Percentiles rank a stretch among this genome's conserved stretches.
Evolutionary conservation across 92 coral and sea anemone species (phyloP).

Genomic region (Diadumene lineata): DNA sequence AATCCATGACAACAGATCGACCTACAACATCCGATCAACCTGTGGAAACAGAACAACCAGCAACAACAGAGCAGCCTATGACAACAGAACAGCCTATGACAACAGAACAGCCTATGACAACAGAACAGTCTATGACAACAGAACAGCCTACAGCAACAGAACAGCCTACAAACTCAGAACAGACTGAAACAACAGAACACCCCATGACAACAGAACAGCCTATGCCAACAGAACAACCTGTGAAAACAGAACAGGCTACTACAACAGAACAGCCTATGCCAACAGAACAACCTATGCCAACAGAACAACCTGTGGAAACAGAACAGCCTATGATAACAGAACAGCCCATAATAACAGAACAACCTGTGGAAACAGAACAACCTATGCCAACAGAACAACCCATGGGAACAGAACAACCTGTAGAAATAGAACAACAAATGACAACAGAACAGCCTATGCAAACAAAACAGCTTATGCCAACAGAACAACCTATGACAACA

Average conservation of each 20-base stretch:
- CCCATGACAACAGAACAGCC: not conserved
- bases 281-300: conserved; percentile 26
- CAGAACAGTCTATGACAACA: conserved; percentile 15
- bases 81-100: not conserved
- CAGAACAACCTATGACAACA: not conserved
- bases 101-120: conserved; percentile 8
- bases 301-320: conserved; percentile 32
- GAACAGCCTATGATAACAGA: conserved; percentile 48
- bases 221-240: not conserved
- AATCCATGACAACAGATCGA: conserved; percentile 20
- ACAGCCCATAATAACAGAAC: conserved; percentile 15
- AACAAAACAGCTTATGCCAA: not conserved
- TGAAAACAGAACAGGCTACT: conserved; percentile 20
- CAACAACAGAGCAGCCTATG: not conserved
- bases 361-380: conserved; percentile 28
- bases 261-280: conserved; percentile 22
- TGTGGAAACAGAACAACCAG: not conserved
- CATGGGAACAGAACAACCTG: not conserved
- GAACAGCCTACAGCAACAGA: not conserved
- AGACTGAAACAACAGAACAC: not conserved
- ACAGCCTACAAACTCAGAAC: not conserved
- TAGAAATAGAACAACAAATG: not conserved
- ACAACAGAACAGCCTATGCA: not conserved
- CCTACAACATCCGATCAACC: conserved; percentile 17
- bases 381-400: conserved; percentile 36